Conservation (phyloP, 2,113 vertebrate species). For the Atherinomorus stipes region DNA sequence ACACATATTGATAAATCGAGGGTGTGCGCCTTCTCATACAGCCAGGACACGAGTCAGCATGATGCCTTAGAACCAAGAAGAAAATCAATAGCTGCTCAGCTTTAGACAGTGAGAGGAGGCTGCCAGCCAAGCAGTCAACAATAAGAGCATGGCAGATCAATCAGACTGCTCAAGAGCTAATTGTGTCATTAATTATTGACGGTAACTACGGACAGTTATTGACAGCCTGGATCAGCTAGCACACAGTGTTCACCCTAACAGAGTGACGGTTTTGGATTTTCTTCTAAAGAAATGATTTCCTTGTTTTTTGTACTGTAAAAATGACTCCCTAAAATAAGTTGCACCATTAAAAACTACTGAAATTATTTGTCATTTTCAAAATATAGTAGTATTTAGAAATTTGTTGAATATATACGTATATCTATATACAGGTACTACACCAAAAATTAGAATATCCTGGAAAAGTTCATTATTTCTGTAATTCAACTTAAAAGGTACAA, state of each 20-base stretch:
- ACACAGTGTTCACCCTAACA: slow-evolving; percentile 7
- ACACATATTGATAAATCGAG: slow-evolving; percentile 1
- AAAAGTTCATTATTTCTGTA: no score
- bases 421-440: no score
- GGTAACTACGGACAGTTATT: slow-evolving; percentile 57
- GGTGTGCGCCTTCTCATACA: slow-evolving; percentile 3
- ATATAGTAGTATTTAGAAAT: no score
- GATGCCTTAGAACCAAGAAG: slow-evolving; percentile 9
- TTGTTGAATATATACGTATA: no score
- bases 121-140: slow-evolving; percentile 49
- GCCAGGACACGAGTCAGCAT: slow-evolving; percentile 45
- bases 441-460: no score
- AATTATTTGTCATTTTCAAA: no score
- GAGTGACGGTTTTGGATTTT: neutral
- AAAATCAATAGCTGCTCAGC: slow-evolving; percentile 63
- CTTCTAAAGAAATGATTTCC: neutral
- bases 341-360: no score
- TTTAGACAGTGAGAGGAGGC: slow-evolving; percentile 26
- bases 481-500: no score
- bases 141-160: slow-evolving; percentile 23
- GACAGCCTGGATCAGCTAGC: slow-evolving; percentile 28
- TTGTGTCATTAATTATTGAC: slow-evolving; percentile 78
- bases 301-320: neutral
- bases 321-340: no score
- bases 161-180: slow-evolving; percentile 63